Base-by-base conservation (phyloP, 2,113 vertebrate species). In the Oreotrochilus melanogaster region DNA sequence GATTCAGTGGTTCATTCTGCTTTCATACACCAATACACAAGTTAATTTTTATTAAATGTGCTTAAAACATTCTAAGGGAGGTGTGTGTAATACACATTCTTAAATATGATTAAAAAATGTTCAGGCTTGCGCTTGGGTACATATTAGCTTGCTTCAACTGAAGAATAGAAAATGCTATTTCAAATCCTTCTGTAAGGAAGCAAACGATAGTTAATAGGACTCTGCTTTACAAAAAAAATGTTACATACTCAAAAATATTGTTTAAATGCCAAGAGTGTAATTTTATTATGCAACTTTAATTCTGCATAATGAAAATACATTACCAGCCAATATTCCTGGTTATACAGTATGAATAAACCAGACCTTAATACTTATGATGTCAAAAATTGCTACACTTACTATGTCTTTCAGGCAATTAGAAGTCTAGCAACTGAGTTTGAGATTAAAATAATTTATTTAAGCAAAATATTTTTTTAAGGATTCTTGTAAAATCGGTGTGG, bases 391-490 rank as follows among this genome's bases (percentile, higher is more conserved):
- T 19, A 14, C 18, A 56, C 10, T 50, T 54, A 13, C 16, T 30
- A 22, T 8, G 2, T 21, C 11, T 54, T 83, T 64, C 65, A 33
- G 30, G 5, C 18, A 70, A 10, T 61, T 73, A 58, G 18, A 28
- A 9, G 13, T 31, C 9, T 72, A 69, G 21, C 6, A 65, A 33
- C 5, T 19, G 24, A 57, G 3, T 30, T 72, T 11, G 48, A 71
- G 18, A 30, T 39, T 6, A 54, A 80, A 76, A 47, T 18, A 31
- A 51, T 33, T 73, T 76, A 28, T 7, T 9, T 53, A n/a, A 78
- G 35, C 5, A 37, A 3, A 9, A 54, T 2, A 2, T 4, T 1
- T 25, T 25, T n/a, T 33, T 7, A 42, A 45, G 9, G 4, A 1
- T 75, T 17, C 5, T 60, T 75, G 5, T 42, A 30, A 78, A 58